Evolutionary conservation across 2,888 invertebrate species (phyloP).

Genomic region (Mythimna impura): DNA sequence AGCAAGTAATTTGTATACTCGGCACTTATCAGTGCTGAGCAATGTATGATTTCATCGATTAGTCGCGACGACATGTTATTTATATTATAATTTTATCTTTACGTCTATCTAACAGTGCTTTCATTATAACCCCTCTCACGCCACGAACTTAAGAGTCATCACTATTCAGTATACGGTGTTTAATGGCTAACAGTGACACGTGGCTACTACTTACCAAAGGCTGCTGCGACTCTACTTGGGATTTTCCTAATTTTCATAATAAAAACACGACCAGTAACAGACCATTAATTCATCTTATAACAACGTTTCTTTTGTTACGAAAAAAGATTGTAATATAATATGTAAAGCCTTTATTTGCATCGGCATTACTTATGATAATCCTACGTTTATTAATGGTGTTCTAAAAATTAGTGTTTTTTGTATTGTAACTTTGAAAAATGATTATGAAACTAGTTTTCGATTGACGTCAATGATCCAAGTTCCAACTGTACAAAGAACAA

Average conservation of each 20-base stretch:
- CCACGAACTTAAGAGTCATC: conserved; percentile 24
- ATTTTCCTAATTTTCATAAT: conserved; percentile 48
- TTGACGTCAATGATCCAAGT: conserved; percentile 49
- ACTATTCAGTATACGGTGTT: conserved; percentile 36
- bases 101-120: background rate
- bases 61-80: conserved; percentile 11
- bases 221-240: conserved; percentile 31
- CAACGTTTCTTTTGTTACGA: conserved; percentile 23
- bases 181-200: conserved; percentile 32
- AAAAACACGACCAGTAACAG: conserved; percentile 27
- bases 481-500: conserved; percentile 34
- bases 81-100: conserved; percentile 10
- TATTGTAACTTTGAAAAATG: conserved; percentile 33
- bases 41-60: conserved; percentile 16
- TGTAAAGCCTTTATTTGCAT: conserved; percentile 46
- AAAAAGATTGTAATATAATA: conserved; percentile 23
- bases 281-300: conserved; percentile 41
- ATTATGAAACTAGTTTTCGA: conserved; percentile 35
- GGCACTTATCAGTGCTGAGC: conserved; percentile 1
- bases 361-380: conserved; percentile 36
- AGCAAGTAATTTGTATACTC: conserved; percentile 19
- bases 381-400: conserved; percentile 44
- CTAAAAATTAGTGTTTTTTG: conserved; percentile 30
- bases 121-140: conserved; percentile 29
- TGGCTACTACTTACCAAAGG: conserved; percentile 19